phyloP scores from a whole-genome alignment of 2,888 invertebrate species.

The Thera britannica region DNA sequence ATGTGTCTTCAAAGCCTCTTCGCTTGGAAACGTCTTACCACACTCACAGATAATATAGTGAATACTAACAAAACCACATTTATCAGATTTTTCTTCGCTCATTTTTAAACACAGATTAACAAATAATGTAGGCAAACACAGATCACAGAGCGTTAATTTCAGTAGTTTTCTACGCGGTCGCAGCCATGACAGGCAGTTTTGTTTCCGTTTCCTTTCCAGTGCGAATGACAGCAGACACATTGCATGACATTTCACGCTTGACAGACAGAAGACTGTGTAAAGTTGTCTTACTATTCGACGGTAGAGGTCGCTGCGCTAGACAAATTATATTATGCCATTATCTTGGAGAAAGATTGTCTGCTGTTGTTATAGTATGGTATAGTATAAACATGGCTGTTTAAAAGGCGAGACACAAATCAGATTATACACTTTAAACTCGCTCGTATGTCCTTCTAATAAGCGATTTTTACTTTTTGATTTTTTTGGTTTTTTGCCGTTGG shows the following conservation, averaged over 20 bases:
- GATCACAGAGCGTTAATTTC: constrained; percentile 43
- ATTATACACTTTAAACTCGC: too few species aligned
- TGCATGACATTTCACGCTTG: too few species aligned
- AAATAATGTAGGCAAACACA: constrained; percentile 19
- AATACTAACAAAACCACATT: constrained; percentile 66
- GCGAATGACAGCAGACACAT: constrained; percentile 6
- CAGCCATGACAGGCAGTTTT: constrained; percentile 41
- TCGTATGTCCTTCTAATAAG: too few species aligned
- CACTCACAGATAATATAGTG: constrained; percentile 76
- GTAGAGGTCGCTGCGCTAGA: neutral
- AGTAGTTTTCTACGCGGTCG: constrained; percentile 45
- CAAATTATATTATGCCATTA: too few species aligned
- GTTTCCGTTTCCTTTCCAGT: constrained; percentile 22
- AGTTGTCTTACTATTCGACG: neutral
- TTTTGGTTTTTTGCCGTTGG: too few species aligned
- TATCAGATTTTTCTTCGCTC: constrained; percentile 46
- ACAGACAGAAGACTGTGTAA: neutral
- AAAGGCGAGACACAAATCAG: too few species aligned
- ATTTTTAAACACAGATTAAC: constrained; percentile 63
- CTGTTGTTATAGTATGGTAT: too few species aligned
- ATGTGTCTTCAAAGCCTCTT: constrained; percentile 60
- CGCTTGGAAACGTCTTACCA: constrained; percentile 66
- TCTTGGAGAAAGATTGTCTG: too few species aligned
- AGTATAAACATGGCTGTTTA: too few species aligned
- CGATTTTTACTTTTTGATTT: too few species aligned